Evolutionary conservation across 2,113 vertebrate species (phyloP), one percentile per base, ranked within the genome.

Genomic region (Orycteropus afer): DNA sequence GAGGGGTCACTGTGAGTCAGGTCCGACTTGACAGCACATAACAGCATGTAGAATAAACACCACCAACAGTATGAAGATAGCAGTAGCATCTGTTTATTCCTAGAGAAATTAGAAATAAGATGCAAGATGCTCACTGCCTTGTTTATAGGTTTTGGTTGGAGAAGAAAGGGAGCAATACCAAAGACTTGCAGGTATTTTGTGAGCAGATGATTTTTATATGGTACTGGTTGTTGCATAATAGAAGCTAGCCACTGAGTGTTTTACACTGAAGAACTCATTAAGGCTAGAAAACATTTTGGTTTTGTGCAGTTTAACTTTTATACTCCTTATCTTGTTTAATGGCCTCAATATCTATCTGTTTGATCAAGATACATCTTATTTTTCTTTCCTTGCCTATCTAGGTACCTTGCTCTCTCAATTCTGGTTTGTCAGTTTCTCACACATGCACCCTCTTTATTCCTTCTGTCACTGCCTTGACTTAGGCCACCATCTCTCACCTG

Each of bases 161-260:
- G 63, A 87, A 51, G 25, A 45, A 85, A 67, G 65, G 23, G 20
- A 91, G 10, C 37, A 77, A 91, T 76, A 2, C 51, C 51, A 90
- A 45, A 87, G 45, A 71, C n/a, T 71, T 37, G 23, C 47, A 7
- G 20, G n/a, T 45, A 91, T 29, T 34, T 2, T 88, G 20, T 49
- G 12, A 74, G 34, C 74, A 92, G 65, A 13, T 86, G n/a, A 63
- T 86, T 71, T 89, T 89, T 91, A 12, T 55, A 42, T 81, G 32
- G 78, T 51, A 77, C 14, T 42, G 11, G 92, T 86, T 89, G 69
- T 77, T 86, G 61, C 83, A 77, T 8, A 77, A 18, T 76, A 63
- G 32, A 91, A 42, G 27, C 45, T 86, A 71, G 59, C 89, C 45
- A 82, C 8, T 65, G 29, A 81, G 27, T 88, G 32, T 95, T 95